Conservation (phyloP, 64 coral and sea anemone genomes). For the Porites australiensis region DNA sequence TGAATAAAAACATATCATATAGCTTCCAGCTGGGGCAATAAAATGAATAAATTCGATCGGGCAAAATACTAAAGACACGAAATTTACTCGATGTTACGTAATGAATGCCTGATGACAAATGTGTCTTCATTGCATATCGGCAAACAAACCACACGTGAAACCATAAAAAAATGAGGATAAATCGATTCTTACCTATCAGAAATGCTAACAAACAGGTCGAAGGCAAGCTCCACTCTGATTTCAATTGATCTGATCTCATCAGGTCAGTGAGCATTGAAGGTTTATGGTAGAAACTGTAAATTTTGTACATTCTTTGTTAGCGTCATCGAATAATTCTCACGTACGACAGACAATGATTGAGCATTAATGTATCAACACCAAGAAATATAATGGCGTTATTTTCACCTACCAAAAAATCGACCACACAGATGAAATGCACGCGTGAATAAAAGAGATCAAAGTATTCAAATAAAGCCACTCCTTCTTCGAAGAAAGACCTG, state of each 20-base stretch:
- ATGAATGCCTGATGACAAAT: too few species aligned
- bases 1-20: too few species aligned
- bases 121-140: too few species aligned
- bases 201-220: not conserved
- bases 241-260: too few species aligned
- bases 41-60: too few species aligned
- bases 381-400: not conserved
- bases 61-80: too few species aligned
- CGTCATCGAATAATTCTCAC: too few species aligned
- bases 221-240: not conserved
- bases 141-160: too few species aligned
- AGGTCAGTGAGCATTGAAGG: not conserved
- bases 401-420: slow-evolving; percentile 3
- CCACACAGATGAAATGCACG: not conserved
- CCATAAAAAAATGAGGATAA: not conserved
- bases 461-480: slow-evolving; percentile 11
- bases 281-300: not conserved
- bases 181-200: not conserved
- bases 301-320: not conserved
- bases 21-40: too few species aligned
- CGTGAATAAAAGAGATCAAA: slow-evolving; percentile 13
- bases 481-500: not conserved
- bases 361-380: not conserved
- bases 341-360: not conserved
- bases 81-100: too few species aligned